phyloP scores from a whole-genome alignment of 2,113 vertebrate genomes.

The Ceyx melanurus region DNA sequence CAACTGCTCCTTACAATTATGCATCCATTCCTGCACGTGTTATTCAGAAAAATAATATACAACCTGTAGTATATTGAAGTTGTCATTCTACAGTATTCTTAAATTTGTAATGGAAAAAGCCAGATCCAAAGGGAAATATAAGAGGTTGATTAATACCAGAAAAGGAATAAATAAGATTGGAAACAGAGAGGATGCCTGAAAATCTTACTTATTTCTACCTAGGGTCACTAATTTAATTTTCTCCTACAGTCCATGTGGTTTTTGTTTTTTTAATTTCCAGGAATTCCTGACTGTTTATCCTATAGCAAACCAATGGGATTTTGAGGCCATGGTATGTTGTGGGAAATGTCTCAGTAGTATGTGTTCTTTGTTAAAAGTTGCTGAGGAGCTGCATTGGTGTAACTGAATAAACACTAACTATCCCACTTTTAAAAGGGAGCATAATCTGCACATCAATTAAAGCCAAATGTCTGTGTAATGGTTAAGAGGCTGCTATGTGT shows the following conservation, averaged over 20 bases:
- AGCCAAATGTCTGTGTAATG: conserved; percentile 34
- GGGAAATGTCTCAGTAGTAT: conserved; percentile 37
- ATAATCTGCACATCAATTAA: conserved; percentile 37
- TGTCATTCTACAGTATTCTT: not conserved
- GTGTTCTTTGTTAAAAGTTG: conserved; percentile 50
- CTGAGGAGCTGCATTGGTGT: conserved; percentile 18
- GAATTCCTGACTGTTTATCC: conserved; percentile 65
- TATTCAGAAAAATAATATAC: not conserved
- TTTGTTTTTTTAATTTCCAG: conserved; percentile 67
- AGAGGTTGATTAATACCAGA: conserved; percentile 54
- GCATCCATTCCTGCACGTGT: not conserved
- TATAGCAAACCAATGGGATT: conserved; percentile 43
- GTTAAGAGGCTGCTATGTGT: conserved; percentile 6
- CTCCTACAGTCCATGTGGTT: conserved; percentile 56
- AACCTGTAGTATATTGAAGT: not conserved
- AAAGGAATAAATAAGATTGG: conserved; percentile 53
- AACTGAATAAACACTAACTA: conserved; percentile 50
- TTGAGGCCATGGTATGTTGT: conserved; percentile 8
- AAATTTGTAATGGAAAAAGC: conserved; percentile 52
- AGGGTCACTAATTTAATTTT: conserved; percentile 64
- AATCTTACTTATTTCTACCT: conserved; percentile 56
- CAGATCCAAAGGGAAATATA: conserved; percentile 40
- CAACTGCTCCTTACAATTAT: not conserved
- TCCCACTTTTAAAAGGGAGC: not conserved
- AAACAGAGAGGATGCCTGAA: conserved; percentile 49